Percentiles rank a stretch among this genome's conserved stretches.
Conservation (phyloP, 37 sponge, comb jelly and placozoan species). For the Lycopodina hypogea region DNA sequence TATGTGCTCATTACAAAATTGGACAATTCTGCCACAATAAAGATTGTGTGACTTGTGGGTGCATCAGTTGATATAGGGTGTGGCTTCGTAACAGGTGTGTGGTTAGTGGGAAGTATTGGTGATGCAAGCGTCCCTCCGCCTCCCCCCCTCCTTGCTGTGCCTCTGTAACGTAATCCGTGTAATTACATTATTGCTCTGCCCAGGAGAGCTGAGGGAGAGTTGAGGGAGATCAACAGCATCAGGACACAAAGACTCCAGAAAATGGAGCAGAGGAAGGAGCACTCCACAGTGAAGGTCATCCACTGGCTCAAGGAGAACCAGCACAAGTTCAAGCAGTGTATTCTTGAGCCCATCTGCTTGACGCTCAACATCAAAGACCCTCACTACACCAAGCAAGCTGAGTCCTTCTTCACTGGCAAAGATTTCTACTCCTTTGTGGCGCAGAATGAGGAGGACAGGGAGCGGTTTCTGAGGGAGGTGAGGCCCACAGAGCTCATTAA, state of each 20-base stretch:
- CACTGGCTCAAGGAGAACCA: slow-evolving; percentile 88
- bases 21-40: no score
- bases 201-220: slow-evolving; percentile 44
- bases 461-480: slow-evolving; percentile 73
- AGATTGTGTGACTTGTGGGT: no score
- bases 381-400: slow-evolving; percentile 67
- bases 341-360: slow-evolving; percentile 82
- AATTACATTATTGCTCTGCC: no score
- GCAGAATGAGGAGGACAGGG: slow-evolving; percentile 78
- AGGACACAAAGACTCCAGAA: slow-evolving; percentile 63
- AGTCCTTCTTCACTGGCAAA: slow-evolving; percentile 60
- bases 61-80: no score
- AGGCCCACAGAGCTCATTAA: not conserved
- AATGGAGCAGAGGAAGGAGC: slow-evolving; percentile 43
- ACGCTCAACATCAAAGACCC: slow-evolving; percentile 39
- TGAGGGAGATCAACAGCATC: slow-evolving; percentile 67
- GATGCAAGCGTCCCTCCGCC: no score
- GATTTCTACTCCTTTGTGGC: slow-evolving; percentile 87
- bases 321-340: slow-evolving; percentile 67
- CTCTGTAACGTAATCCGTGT: no score
- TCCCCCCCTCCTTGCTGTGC: no score
- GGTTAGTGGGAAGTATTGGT: no score
- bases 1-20: no score
- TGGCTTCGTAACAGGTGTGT: no score
- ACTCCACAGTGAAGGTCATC: slow-evolving; percentile 71